phyloP scores from a whole-genome alignment of 2,113 vertebrate species.

The Sceloporus tristichus region DNA sequence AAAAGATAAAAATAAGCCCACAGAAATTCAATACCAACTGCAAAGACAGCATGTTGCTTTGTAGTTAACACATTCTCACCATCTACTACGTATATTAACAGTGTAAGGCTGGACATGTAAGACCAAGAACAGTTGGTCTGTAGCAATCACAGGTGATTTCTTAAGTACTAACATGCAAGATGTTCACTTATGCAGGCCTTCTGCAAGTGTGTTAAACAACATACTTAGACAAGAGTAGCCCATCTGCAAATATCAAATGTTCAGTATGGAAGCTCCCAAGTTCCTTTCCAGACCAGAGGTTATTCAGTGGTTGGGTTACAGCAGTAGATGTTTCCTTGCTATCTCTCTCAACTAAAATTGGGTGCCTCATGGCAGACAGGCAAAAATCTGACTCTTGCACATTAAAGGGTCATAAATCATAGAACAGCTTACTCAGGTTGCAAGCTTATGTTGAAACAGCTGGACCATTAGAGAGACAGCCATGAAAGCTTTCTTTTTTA shows the following conservation, averaged over 20 bases:
- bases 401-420: constrained; percentile 73
- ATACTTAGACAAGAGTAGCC: background rate
- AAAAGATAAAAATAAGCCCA: constrained; percentile 35
- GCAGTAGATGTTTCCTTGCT: background rate
- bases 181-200: background rate
- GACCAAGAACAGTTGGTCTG: fast-evolving
- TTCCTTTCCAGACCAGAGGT: constrained; percentile 51
- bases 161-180: background rate
- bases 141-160: background rate
- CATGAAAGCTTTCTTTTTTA: background rate
- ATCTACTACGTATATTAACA: background rate
- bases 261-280: constrained; percentile 52
- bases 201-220: background rate
- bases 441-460: constrained; percentile 57
- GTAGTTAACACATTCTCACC: background rate
- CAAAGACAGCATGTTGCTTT: constrained; percentile 27
- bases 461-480: constrained; percentile 11
- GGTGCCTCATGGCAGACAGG: constrained; percentile 65
- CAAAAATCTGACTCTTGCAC: constrained; percentile 75
- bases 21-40: constrained; percentile 13
- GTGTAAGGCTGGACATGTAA: background rate
- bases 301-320: constrained; percentile 64
- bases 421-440: constrained; percentile 62
- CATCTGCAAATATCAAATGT: constrained; percentile 52
- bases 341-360: constrained; percentile 73